phyloP scores from a whole-genome alignment of 1,140 invertebrate genomes.

The Probaryconus sp. region DNA sequence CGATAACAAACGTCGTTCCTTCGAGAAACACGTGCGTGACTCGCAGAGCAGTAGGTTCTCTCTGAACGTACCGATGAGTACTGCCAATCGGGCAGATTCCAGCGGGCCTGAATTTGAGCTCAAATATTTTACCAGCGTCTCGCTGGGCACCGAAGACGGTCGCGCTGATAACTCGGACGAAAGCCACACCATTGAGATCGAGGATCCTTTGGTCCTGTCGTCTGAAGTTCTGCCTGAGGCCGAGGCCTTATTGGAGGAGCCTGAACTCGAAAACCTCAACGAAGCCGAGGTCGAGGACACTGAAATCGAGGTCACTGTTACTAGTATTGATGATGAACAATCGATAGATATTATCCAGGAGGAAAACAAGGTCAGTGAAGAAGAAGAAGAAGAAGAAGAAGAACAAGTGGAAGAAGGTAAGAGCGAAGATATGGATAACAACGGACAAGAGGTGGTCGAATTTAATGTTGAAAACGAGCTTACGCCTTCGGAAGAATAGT shows the following conservation, averaged over 20 bases:
- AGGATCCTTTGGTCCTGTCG: slow-evolving; percentile 56
- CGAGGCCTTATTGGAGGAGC: slow-evolving; percentile 71
- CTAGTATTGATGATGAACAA: not conserved
- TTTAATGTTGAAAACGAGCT: slow-evolving; percentile 29
- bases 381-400: not conserved
- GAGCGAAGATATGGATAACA: too few species aligned
- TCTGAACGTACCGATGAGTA: slow-evolving; percentile 67
- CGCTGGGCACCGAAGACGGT: slow-evolving; percentile 69
- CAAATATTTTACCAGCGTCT: slow-evolving; percentile 70
- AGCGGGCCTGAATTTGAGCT: slow-evolving; percentile 66
- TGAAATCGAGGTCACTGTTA: slow-evolving; percentile 21
- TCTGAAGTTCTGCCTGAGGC: slow-evolving; percentile 63
- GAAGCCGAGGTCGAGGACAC: slow-evolving; percentile 62
- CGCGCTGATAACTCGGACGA: slow-evolving; percentile 68
- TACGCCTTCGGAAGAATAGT: slow-evolving; percentile 4
- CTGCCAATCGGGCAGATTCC: slow-evolving; percentile 63
- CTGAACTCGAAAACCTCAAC: slow-evolving; percentile 70
- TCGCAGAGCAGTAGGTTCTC: slow-evolving; percentile 72
- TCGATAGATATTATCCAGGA: too few species aligned
- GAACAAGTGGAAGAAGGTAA: too few species aligned
- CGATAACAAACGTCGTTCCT: slow-evolving; percentile 72
- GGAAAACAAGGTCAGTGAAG: too few species aligned
- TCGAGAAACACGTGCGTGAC: slow-evolving; percentile 70
- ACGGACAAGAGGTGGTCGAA: slow-evolving; percentile 1
- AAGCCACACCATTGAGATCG: slow-evolving; percentile 66